These are phyloP conservation scores for Thaumatotibia leucotreta DNA, from an alignment of 1,140 invertebrate genomes.

Conservation along the genomic window DNA sequence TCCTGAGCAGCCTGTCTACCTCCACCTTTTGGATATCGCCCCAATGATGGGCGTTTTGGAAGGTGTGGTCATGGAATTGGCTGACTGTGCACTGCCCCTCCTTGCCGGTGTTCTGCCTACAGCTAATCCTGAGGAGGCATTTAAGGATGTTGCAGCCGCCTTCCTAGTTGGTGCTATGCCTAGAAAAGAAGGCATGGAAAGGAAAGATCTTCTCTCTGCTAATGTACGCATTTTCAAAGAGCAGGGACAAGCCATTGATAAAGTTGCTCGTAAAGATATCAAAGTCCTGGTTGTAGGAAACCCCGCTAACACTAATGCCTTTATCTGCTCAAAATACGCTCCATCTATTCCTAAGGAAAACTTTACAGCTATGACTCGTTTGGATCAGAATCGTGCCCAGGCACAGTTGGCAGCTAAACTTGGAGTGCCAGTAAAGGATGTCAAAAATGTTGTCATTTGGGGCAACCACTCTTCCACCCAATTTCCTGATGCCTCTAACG, in stretches of 20 bases:
- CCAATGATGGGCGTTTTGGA: slow-evolving; percentile 96
- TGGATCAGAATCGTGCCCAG: slow-evolving; percentile 98
- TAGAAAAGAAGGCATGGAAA: slow-evolving; percentile 98
- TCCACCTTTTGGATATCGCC: slow-evolving; percentile 96
- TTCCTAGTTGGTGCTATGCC: slow-evolving; percentile 99
- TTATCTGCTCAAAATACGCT: slow-evolving; percentile 97
- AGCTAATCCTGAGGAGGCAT: slow-evolving; percentile 91
- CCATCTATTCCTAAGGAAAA: slow-evolving; percentile 97
- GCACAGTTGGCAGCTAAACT: slow-evolving; percentile 87
- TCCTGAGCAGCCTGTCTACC: slow-evolving; percentile 88
- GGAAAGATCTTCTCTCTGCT: slow-evolving; percentile 96
- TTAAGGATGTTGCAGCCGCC: slow-evolving; percentile 98
- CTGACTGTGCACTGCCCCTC: slow-evolving; percentile 97
- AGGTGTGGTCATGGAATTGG: slow-evolving; percentile 98
- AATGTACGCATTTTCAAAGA: slow-evolving; percentile 99
- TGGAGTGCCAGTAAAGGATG: slow-evolving; percentile 82
- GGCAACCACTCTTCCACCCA: slow-evolving; percentile 99
- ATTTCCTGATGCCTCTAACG: slow-evolving; percentile 96
- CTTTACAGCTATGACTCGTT: slow-evolving; percentile 98
- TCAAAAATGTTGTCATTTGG: slow-evolving; percentile 98
- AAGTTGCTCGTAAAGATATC: slow-evolving; percentile 95
- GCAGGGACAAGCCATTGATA: slow-evolving; percentile 94
- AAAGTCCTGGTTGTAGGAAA: slow-evolving; percentile 98
- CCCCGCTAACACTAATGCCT: slow-evolving; percentile 99
- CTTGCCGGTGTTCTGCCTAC: slow-evolving; percentile 91